Evolutionary conservation across 2,797 vertebrate species (phyloP), one percentile per base, ranked within the genome.

Genomic region (Leuciscus waleckii): DNA sequence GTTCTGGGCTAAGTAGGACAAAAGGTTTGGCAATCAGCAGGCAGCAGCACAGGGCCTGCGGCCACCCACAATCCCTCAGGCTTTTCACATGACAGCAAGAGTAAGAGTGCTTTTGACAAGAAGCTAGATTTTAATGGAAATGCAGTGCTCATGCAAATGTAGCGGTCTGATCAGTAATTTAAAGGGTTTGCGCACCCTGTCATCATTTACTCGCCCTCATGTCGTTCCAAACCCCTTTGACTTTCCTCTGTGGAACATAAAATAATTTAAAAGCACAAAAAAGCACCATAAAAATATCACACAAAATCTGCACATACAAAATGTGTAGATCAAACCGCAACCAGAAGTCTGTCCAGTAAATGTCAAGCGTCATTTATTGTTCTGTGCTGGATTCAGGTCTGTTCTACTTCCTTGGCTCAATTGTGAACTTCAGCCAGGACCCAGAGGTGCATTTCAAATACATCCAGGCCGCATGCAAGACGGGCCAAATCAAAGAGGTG

Each of bases 341-440:
- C 67, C 76, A 69, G 35, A 84, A 5, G 19, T 58, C 37, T 79
- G 75, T 58, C 73, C 16, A n/a, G 49, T 70, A 32, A 79, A n/a
- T 43, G 74, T 69, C 82, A 78, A 73, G 68, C 51, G 1, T 63
- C 26, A 51, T 78, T 80, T 85, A 13, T 87, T 68, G 63, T 81
- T 39, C 61, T 80, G 13, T 63, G n/a, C 41, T 76, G 58, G 26
- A 7, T 68, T 35, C 29, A 99, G 98, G 98, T 90, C 94, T 99
- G 67, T 99, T 99, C 92, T 99, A 99, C 93, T 99, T 99, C 93
- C 92, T 99, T 95, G 98, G 98, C 82, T 99, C 98, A n/a, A 99
- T 99, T 91, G 98, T 99, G 87, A 99, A 99, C 96, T 99, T 99
- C 92, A 99, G 98, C 92, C 98, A 99, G 94, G 98, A 99, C 90